Percentiles rank a stretch among this genome's conserved stretches.
Conservation (phyloP, 2,888 invertebrate species). For the Furcula furcula region DNA sequence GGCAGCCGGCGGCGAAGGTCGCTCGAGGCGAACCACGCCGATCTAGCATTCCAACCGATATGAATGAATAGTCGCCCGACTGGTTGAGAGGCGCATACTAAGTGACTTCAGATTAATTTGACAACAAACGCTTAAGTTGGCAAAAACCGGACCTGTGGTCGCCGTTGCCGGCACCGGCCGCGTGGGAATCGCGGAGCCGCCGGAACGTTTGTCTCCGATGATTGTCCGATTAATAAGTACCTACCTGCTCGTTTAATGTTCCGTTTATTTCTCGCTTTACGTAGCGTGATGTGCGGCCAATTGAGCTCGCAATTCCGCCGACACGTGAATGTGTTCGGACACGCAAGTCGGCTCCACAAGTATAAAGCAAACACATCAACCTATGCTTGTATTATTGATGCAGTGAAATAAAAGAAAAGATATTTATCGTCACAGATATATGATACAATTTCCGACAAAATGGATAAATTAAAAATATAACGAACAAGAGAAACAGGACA, state of each 20-base stretch:
- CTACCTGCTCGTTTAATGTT: constrained; percentile 34
- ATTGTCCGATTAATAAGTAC: constrained; percentile 55
- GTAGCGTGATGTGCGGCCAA: constrained; percentile 51
- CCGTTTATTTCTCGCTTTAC: constrained; percentile 45
- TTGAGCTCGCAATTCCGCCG: constrained; percentile 47
- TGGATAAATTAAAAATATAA: too few relatives aligned
- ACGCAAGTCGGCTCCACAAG: too few relatives aligned
- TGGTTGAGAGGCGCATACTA: constrained; percentile 70
- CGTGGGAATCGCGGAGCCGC: constrained; percentile 65
- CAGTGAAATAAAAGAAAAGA: too few relatives aligned
- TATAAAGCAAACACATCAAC: too few relatives aligned
- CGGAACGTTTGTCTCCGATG: constrained; percentile 63
- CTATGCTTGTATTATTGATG: too few relatives aligned
- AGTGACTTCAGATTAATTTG: constrained; percentile 78
- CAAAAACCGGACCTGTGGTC: constrained; percentile 71
- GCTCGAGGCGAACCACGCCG: constrained; percentile 70
- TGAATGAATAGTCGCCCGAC: constrained; percentile 79
- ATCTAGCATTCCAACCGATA: constrained; percentile 77
- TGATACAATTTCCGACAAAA: too few relatives aligned
- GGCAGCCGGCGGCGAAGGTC: constrained; percentile 57
- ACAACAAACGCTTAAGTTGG: constrained; percentile 78
- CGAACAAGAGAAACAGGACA: too few relatives aligned
- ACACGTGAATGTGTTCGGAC: constrained; percentile 35
- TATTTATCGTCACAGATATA: too few relatives aligned
- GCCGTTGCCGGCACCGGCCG: constrained; percentile 56